Evolutionary conservation across 2,888 invertebrate species (phyloP), one percentile per base, ranked within the genome.

Genomic region (Thymelicus acteon): DNA sequence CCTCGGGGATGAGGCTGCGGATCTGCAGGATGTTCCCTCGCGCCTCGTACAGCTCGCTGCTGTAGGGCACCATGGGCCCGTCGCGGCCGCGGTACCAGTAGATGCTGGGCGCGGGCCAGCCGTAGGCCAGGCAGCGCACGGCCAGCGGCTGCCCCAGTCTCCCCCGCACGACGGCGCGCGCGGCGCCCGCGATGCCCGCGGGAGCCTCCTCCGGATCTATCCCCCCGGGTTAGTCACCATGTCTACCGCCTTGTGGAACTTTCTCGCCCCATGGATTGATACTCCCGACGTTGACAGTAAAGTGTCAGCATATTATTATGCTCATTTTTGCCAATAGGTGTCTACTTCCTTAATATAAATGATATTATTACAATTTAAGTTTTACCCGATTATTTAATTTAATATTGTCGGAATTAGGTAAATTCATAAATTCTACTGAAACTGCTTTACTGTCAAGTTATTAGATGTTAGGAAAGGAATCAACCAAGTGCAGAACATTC

Each of bases 71-170:
- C 95, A 97, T 96, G 60, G 94, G 93, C 37, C 96, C 95, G 67
- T 94, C 93, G 57, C 95, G 95, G 60, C 97, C 97, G 72, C 96
- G 95, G 97, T 97, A 97, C 98, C 98, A 98, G 77, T 96, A 96
- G 61, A 98, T 96, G 62, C 95, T 90, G 0, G 98, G 98, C 73
- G 94, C 87, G 0, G 98, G 98, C 94, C 95, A 95, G 60, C 98
- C 98, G 86, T 97, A 95, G 48, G 97, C 97, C 79, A 96, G 96
- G 87, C 98, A 98, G 79, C 96, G 95, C 60, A 98, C 91, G 71
- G 94, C 87, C 60, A 97, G 95, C 40, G 97, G 96, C 40, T 95
- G 94, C 76, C 96, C 96, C 77, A 98, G 90, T 73, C 96, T 95
- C 31, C 97, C 97, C 60, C 96, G 95, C 75, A 96, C 94, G 71